phyloP scores from a whole-genome alignment of 2,888 invertebrate genomes.

The Tiliacea aurago region DNA sequence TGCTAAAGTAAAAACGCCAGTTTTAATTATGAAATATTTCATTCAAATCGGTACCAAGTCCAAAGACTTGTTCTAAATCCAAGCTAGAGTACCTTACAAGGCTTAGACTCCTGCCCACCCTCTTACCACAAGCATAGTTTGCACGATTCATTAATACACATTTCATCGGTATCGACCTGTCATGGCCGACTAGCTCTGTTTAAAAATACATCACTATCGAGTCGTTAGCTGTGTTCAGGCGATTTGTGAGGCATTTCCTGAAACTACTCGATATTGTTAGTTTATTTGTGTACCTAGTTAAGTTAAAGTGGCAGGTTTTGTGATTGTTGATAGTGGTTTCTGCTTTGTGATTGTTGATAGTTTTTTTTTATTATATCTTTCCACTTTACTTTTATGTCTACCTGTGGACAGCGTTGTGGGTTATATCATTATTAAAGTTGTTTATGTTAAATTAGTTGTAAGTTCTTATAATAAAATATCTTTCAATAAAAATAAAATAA shows the following conservation, averaged over 20 bases:
- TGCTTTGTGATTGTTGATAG: no score
- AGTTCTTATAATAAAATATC: no score
- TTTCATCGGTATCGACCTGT: conserved; percentile 55
- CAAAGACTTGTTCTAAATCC: not conserved
- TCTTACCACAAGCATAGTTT: not conserved
- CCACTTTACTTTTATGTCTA: no score
- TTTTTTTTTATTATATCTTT: no score
- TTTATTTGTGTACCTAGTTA: conserved; percentile 4
- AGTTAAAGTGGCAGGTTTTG: not conserved
- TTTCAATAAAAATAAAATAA: no score
- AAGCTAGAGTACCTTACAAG: not conserved
- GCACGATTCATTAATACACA: conserved; percentile 20
- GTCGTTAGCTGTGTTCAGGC: conserved; percentile 8
- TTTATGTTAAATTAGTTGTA: no score
- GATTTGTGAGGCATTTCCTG: conserved; percentile 26
- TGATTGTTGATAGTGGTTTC: not conserved
- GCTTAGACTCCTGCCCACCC: not conserved
- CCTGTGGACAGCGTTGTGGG: no score
- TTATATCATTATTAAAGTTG: no score
- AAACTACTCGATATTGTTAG: not conserved
- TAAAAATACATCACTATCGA: conserved; percentile 55
- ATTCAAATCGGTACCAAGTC: not conserved
- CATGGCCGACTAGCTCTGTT: conserved; percentile 33
- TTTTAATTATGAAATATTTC: not conserved
- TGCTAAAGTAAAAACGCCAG: not conserved